Base-by-base conservation (phyloP, 1,140 invertebrate genomes). In the Formica exsecta region DNA sequence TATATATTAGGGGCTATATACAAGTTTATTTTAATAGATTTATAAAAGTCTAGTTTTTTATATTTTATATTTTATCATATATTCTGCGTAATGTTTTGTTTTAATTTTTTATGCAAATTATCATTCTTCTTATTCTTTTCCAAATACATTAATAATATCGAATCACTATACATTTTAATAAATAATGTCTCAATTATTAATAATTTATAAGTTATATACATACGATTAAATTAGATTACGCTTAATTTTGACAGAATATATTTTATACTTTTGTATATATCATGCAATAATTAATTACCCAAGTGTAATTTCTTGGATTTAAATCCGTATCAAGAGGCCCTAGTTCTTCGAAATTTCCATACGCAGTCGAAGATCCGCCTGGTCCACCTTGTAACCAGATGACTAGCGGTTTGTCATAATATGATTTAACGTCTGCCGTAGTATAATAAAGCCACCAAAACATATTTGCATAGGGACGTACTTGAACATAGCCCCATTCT, bases 371-470 rank as follows among this genome's bases (percentile, higher is more conserved):
- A 0, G 97, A 98, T 3, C 95, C 96, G 1, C 98, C 98, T 0
- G 97, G 97, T 7, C 97, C 97, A 54, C 97, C 97, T 95, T 98
- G 97, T 0, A 98, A 94, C 98, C 98, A 98, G 41, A 98, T 96
- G 3, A 98, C 93, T 25, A 98, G 91, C 0, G 98, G 97, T 86
- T 96, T 95, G 11, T 97, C 96, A 0, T 96, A 96, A 71, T 95
- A 96, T 51, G 95, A 94, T 13, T 93, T 85, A 95, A 92, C 95
- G 92, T 74, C 94, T 74, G 96, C 96, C 0, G 96, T 96, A 2
- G 97, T 96, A 88, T 97, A 97, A 92, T 97, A 98, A 3, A 98
- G 92, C 97, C 97, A 98, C 95, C 97, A 98, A 92, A 98, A 98
- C 96, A 98, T 97, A 62, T 98, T 96, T 1, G 97, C 97, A 0